Evolutionary conservation across 1,140 invertebrate genomes (phyloP).

Genomic region (Ruditapes philippinarum): DNA sequence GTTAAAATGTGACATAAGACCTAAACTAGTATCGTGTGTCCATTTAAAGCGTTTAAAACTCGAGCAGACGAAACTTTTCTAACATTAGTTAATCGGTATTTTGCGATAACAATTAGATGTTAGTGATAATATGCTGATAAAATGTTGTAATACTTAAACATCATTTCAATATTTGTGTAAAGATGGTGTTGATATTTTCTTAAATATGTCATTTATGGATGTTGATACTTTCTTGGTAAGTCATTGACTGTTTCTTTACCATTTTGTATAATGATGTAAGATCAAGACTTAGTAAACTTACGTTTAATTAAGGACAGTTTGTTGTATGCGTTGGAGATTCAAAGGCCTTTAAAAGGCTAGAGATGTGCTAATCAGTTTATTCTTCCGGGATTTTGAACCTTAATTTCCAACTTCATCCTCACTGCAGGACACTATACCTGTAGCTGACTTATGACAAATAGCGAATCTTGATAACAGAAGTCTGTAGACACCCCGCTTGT

Average conservation of each 20-base stretch:
- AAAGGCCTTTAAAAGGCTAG: no score
- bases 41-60: not conserved
- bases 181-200: not conserved
- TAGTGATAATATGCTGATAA: conserved; percentile 15
- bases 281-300: no score
- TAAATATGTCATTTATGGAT: not conserved
- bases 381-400: no score
- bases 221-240: not conserved
- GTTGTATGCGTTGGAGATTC: no score
- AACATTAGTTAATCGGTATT: not conserved
- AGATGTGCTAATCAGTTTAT: no score
- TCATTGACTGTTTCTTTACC: not conserved
- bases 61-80: no score
- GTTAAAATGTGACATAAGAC: conserved; percentile 23
- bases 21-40: conserved; percentile 6
- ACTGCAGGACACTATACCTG: no score
- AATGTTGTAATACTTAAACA: not conserved
- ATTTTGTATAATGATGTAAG: not conserved
- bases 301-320: no score
- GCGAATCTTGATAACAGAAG: no score
- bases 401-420: no score
- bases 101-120: conserved; percentile 5
- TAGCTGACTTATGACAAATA: no score
- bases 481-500: no score
- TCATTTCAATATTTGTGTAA: not conserved